Conservation (phyloP, 2,888 invertebrate species). For the Amblyjoppa proteus region DNA sequence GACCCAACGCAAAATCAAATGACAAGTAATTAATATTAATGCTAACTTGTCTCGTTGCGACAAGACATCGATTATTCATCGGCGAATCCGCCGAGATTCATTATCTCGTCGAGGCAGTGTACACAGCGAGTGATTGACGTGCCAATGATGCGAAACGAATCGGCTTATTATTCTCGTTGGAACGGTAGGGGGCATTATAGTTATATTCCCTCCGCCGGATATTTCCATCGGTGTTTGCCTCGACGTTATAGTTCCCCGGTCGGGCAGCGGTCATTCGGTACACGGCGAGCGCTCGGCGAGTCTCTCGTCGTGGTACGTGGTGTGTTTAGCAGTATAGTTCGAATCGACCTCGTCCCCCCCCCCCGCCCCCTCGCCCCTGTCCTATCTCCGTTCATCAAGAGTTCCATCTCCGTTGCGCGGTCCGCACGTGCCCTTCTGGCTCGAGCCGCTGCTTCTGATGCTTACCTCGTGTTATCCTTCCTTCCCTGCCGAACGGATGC, state of each 20-base stretch:
- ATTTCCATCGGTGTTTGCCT: slow-evolving; percentile 36
- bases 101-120: background rate
- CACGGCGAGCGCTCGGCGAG: background rate
- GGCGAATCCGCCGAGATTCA: background rate
- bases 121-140: slow-evolving; percentile 1
- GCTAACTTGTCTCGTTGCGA: no score
- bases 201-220: slow-evolving; percentile 34
- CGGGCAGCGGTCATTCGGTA: slow-evolving; percentile 10
- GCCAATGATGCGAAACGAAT: slow-evolving; percentile 31
- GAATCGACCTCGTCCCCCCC: slow-evolving; percentile 39
- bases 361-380: slow-evolving; percentile 13
- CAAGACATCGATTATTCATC: no score
- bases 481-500: slow-evolving; percentile 8
- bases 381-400: slow-evolving; percentile 29
- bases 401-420: slow-evolving; percentile 28
- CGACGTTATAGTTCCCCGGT: slow-evolving; percentile 10
- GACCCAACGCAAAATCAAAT: no score
- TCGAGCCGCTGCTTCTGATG: slow-evolving; percentile 28
- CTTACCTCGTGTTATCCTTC: slow-evolving; percentile 26
- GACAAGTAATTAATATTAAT: no score
- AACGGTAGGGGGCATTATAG: background rate
- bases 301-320: slow-evolving; percentile 10
- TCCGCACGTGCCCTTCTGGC: slow-evolving; percentile 60
- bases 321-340: slow-evolving; percentile 8
- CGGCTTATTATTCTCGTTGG: slow-evolving; percentile 29